Evolutionary conservation across 2,888 invertebrate genomes (phyloP).

Genomic region (Norana najaformis): DNA sequence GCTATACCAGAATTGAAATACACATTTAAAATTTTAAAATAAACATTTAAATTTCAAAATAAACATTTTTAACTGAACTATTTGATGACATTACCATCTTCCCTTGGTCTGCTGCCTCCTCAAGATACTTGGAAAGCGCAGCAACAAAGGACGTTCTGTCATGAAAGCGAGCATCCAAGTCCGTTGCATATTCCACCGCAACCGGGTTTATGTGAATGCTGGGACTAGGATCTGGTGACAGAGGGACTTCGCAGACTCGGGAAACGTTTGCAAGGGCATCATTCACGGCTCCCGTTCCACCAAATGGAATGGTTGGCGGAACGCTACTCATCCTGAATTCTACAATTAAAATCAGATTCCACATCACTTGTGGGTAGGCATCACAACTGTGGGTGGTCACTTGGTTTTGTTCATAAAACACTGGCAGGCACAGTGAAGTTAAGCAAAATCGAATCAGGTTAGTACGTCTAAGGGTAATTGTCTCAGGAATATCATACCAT

Average conservation of each 20-base stretch:
- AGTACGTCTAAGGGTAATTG: too few relatives aligned
- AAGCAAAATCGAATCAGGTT: too few relatives aligned
- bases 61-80: too few relatives aligned
- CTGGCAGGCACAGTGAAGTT: too few relatives aligned
- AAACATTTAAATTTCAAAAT: too few relatives aligned
- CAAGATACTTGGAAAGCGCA: neutral
- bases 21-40: too few relatives aligned
- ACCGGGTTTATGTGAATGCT: neutral
- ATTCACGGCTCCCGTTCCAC: neutral
- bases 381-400: neutral
- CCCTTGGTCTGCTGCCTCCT: neutral
- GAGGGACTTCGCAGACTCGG: neutral
- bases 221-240: slow-evolving; percentile 23
- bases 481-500: too few relatives aligned
- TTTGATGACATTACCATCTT: neutral
- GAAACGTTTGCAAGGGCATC: neutral
- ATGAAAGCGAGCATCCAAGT: neutral
- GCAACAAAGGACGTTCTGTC: neutral
- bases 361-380: neutral
- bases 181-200: neutral
- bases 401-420: too few relatives aligned
- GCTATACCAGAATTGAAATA: too few relatives aligned
- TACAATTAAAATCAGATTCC: slow-evolving; percentile 8
- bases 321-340: neutral
- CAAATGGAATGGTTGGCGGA: neutral